Base-by-base conservation (phyloP, 2,888 invertebrate species). In the Fragum whitleyi region DNA sequence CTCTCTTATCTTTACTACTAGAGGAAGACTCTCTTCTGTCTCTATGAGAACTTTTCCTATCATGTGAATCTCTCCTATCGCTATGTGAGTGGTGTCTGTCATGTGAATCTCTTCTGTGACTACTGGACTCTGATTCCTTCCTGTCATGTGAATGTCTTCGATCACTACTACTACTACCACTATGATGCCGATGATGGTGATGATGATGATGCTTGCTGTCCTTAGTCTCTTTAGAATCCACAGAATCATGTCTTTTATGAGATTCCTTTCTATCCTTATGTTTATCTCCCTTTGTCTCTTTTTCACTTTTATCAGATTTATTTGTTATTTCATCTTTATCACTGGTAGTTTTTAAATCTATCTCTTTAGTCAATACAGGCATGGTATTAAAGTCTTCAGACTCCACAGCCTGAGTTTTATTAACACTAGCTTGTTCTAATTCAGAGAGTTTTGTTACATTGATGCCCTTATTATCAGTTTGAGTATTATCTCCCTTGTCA, bases 91-190 rank as follows among this genome's bases (percentile, higher is more conserved):
- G 62, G 14, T 47, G 57, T 62, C 68, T 67, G 14, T 77, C 72
- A 29, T 59, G 55, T 23, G 77, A 77, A 57, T 75, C 68, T 65
- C 62, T 74, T 51, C 77, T 72, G 28, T 72, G 67, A 75, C 57
- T 69, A 61, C 51, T 65, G 2, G 67, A 61, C 11, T 74, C 77
- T 74, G 85, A 85, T 7, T 85, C 82, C 71, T 57, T 74, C n/a
- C 75, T 65, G n/a, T 85, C 81, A 32, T 74, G 72, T 29, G 81
- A 77, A 76, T 84, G 84, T 39, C 79, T 74, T 0, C 65, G 28
- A 28, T 29, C 29, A 21, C 47, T 42, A 39, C 55, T 55, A 29
- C 55, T 55, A 16, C 53, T 55, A 32, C 55, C 29, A 29, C 55
- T 55, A 32, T 39, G 28, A 55, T 55, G 53, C 70, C 74, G 81